These are phyloP conservation scores for Sceloporus undulatus DNA, from an alignment of 2,113 vertebrate species.

Conservation along the genomic window DNA sequence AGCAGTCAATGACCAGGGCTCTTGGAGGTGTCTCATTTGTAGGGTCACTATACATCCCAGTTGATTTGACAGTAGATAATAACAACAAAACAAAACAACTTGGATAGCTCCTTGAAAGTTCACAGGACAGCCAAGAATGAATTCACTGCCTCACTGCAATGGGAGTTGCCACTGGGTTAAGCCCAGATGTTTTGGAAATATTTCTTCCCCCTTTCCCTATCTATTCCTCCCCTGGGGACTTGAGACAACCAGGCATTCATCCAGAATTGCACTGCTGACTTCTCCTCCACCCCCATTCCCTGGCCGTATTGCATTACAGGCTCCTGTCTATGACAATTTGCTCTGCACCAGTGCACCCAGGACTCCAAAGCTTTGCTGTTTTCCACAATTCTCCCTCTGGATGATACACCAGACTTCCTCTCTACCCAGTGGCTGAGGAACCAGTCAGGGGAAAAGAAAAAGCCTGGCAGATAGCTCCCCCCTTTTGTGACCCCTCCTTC, in stretches of 20 bases:
- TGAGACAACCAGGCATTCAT: conserved; percentile 5
- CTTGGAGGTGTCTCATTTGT: too few species aligned
- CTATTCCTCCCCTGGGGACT: neutral
- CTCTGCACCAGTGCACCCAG: neutral
- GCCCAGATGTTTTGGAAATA: too few species aligned
- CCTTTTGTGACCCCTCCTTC: neutral
- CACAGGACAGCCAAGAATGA: too few species aligned
- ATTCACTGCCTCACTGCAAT: too few species aligned
- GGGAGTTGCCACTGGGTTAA: neutral
- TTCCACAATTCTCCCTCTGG: fast-evolving
- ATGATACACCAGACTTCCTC: neutral
- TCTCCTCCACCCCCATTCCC: neutral
- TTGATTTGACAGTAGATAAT: too few species aligned
- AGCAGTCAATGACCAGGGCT: too few species aligned
- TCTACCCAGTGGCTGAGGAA: neutral
- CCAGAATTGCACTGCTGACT: neutral
- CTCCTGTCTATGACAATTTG: conserved; percentile 35
- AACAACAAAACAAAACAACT: too few species aligned
- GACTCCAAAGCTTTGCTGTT: conserved; percentile 16
- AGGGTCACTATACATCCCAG: too few species aligned
- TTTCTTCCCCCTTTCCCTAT: neutral
- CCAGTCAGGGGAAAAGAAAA: neutral
- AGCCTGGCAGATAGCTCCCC: neutral
- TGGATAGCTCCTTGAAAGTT: too few species aligned
- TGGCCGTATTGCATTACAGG: neutral